Base-by-base conservation (phyloP, 2,113 vertebrate species). In the Prinia subflava region DNA sequence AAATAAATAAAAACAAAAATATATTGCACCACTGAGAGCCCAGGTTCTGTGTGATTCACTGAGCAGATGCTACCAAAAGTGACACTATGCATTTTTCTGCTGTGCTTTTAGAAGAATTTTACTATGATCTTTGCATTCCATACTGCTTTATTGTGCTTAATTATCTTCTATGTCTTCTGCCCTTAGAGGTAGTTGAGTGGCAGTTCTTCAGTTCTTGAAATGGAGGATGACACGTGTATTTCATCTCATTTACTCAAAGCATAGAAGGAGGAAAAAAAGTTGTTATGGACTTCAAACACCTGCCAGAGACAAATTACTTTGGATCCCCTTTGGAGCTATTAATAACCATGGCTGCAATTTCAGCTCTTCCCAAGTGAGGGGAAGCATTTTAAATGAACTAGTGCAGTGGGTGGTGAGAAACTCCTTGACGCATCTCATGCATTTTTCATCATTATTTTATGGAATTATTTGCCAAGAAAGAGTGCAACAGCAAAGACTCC, bases 221-320 rank as follows among this genome's bases (percentile, higher is more conserved):
- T 81, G 42, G 50, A 83, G 28, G 56, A 75, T 64, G 67, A 46
- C 76, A 68, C 0, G 0, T 86, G 35, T 22, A n/a, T 89, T 86
- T 95, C 21, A 78, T 91, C 78, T 49, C 60, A 46, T 92, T 95
- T 97, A 46, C 77, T 71, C 65, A 83, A 89, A 94, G 60, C 1
- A 1, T 23, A 71, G 42, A 80, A 56, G 7, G 25, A 19, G 8
- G 19, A 5, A 75, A 74, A 74, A 57, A 90, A 60, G 7, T 88
- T 77, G 10, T 31, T 67, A 44, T 53, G 47, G 65, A 78, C 84
- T 95, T 95, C 81, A 92, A 83, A 90, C 46, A 69, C 37, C 42
- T 94, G 85, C 82, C 83, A 93, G 75, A 89, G 80, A 84, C 85
- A 92, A 93, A 94, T 89, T 93, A 87, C 19, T 93, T 95, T 55